These are phyloP conservation scores for Tuberolachnus salignus DNA, from an alignment of 2,888 invertebrate species.

Conservation along the genomic window DNA sequence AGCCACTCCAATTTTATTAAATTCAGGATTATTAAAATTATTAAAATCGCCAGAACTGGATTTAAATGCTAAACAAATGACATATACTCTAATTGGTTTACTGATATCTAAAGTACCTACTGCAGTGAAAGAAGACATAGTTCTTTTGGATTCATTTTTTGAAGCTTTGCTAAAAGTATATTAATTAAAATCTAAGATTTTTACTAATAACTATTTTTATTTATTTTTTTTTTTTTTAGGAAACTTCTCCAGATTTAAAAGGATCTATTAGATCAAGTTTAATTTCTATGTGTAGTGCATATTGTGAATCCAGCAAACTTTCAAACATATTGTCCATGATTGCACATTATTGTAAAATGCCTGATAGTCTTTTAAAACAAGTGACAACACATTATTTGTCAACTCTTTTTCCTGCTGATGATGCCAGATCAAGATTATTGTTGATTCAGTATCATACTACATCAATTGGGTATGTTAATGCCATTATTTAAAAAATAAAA, in stretches of 20 bases:
- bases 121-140: constrained; percentile 73
- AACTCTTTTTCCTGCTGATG: constrained; percentile 35
- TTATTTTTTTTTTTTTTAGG: constrained; percentile 37
- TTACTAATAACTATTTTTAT: not conserved
- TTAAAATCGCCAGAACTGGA: constrained; percentile 72
- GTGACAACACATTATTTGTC: constrained; percentile 54
- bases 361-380: constrained; percentile 49
- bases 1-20: constrained; percentile 75
- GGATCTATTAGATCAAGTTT: constrained; percentile 48
- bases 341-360: constrained; percentile 49
- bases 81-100: constrained; percentile 77
- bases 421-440: constrained; percentile 49
- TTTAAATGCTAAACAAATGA: constrained; percentile 69
- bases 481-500: not conserved
- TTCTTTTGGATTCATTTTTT: constrained; percentile 66
- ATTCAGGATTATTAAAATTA: constrained; percentile 74
- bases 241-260: constrained; percentile 43
- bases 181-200: not conserved
- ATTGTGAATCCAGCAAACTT: constrained; percentile 15
- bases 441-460: constrained; percentile 36
- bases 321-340: constrained; percentile 28
- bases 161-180: constrained; percentile 64
- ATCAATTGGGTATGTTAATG: constrained; percentile 26
- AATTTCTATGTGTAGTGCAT: constrained; percentile 51
- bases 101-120: constrained; percentile 66